Percentiles rank a stretch among this genome's conserved stretches.
Conservation (phyloP, 2,113 vertebrate genomes). For the Saguinus imperator region DNA sequence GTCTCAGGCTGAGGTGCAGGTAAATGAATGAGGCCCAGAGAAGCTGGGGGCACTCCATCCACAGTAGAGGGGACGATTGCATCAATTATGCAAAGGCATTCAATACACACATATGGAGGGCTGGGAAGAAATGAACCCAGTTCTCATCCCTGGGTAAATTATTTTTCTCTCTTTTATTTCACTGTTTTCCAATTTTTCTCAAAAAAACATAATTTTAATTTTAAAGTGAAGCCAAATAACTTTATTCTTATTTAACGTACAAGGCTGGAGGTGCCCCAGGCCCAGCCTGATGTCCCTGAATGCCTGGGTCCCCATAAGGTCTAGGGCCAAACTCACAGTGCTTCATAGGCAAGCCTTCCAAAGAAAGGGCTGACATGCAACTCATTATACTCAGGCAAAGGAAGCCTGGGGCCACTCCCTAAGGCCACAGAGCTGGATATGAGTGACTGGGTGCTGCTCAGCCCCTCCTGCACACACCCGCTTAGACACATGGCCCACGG, state of each 20-base stretch:
- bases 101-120: rapidly evolving
- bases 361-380: rapidly evolving
- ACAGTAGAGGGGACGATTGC: rapidly evolving
- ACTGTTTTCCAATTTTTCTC: background rate
- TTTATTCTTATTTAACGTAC: background rate
- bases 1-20: background rate
- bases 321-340: background rate
- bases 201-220: background rate
- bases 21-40: rapidly evolving
- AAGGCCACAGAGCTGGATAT: background rate
- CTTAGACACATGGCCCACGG: background rate
- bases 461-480: background rate
- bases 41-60: rapidly evolving
- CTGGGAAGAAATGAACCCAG: background rate
- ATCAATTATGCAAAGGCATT: no score
- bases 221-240: background rate
- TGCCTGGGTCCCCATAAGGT: background rate
- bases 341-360: no score
- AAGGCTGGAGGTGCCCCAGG: rapidly evolving
- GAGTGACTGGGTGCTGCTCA: background rate
- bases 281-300: background rate
- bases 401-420: no score
- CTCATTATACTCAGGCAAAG: rapidly evolving
- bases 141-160: background rate
- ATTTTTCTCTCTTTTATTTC: background rate